Conservation (phyloP, 2,888 invertebrate species). For the Sphecodes monilicornis region DNA sequence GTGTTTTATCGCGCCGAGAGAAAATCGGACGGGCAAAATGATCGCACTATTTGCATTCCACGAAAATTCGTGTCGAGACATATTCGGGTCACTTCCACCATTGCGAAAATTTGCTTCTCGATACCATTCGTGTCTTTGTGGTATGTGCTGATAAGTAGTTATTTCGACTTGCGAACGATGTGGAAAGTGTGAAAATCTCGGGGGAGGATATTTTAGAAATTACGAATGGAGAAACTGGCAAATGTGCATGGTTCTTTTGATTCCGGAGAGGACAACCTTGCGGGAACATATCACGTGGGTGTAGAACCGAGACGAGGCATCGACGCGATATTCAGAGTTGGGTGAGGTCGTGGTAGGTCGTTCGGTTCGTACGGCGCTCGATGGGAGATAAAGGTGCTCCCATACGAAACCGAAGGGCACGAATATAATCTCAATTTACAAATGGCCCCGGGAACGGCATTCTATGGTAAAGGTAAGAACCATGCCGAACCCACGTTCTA, state of each 20-base stretch:
- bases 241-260: constrained; percentile 50
- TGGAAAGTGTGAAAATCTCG: not conserved
- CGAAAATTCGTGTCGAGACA: not conserved
- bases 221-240: not conserved
- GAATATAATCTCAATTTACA: constrained; percentile 51
- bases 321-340: constrained; percentile 66
- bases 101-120: not conserved
- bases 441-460: constrained; percentile 36
- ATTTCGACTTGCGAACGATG: not conserved
- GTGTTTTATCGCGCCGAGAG: not conserved
- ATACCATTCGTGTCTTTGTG: not conserved
- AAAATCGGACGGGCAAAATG: not conserved
- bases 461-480: constrained; percentile 43
- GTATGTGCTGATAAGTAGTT: not conserved
- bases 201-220: constrained; percentile 13
- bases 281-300: constrained; percentile 68
- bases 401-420: constrained; percentile 56
- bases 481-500: constrained; percentile 48
- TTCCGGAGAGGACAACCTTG: constrained; percentile 64
- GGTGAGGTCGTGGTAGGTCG: constrained; percentile 72
- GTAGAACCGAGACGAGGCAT: constrained; percentile 65
- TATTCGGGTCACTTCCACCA: too few species aligned
- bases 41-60: not conserved
- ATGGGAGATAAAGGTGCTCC: constrained; percentile 63
- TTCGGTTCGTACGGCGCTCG: constrained; percentile 51